Evolutionary conservation across 2,797 vertebrate species (phyloP).

Genomic region (Brachyrhaphis roseni): DNA sequence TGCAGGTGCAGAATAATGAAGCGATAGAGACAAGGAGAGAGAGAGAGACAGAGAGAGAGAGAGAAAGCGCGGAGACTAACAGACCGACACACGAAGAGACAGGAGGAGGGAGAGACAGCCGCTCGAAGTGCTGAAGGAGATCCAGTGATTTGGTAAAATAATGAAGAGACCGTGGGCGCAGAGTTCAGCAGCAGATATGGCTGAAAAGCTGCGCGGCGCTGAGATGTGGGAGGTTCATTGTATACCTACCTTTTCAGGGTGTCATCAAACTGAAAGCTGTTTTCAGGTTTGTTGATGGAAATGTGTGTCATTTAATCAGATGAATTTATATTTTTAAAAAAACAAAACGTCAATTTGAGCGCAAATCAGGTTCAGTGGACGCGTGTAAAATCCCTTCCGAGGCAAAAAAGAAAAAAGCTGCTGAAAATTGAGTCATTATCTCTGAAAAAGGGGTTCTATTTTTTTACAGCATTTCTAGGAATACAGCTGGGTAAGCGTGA

Average conservation of each 20-base stretch:
- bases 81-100: constrained; percentile 10
- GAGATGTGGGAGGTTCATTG: constrained; percentile 54
- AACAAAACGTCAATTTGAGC: neutral
- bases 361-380: neutral
- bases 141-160: constrained; percentile 58
- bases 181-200: constrained; percentile 44
- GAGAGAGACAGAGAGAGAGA: constrained; percentile 9
- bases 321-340: neutral
- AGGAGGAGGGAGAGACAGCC: constrained; percentile 8
- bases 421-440: neutral
- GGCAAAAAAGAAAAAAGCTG: neutral
- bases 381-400: neutral
- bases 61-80: constrained; percentile 5
- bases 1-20: constrained; percentile 66
- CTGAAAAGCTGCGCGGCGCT: constrained; percentile 27
- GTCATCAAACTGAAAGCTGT: constrained; percentile 1
- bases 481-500: neutral
- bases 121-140: constrained; percentile 41
- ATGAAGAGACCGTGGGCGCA: constrained; percentile 52
- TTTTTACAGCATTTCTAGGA: neutral
- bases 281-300: neutral
- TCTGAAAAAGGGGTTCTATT: neutral
- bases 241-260: constrained; percentile 13
- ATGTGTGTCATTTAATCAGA: neutral
- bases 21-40: constrained; percentile 22